phyloP scores from a whole-genome alignment of 1,140 invertebrate species.

The Akabosia matsudoensis region DNA sequence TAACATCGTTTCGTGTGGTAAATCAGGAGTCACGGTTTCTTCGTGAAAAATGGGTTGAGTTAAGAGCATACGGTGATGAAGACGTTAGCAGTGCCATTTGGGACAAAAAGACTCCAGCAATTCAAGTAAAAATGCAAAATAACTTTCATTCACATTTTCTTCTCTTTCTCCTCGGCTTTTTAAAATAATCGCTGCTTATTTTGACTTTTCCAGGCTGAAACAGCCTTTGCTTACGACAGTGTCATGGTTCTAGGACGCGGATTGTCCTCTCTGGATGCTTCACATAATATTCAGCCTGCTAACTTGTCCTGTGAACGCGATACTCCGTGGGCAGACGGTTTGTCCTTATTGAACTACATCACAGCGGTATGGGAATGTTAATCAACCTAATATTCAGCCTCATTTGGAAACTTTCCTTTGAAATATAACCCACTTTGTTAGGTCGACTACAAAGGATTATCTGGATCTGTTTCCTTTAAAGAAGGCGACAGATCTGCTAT shows the following conservation, averaged over 20 bases:
- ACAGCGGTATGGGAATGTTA: conserved; percentile 60
- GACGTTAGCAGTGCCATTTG: conserved; percentile 30
- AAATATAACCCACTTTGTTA: no score
- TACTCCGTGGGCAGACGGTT: conserved; percentile 72
- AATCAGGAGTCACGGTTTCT: conserved; percentile 48
- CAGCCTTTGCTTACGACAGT: conserved; percentile 75
- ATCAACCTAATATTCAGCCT: not conserved
- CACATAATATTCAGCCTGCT: conserved; percentile 60
- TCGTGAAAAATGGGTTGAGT: conserved; percentile 31
- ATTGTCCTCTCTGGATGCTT: conserved; percentile 64
- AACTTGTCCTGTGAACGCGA: conserved; percentile 69
- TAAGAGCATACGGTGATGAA: conserved; percentile 36
- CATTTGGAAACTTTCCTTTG: conserved; percentile 34
- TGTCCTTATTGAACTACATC: conserved; percentile 75
- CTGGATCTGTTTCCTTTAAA: conserved; percentile 73
- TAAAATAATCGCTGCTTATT: no score
- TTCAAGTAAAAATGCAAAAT: conserved; percentile 25
- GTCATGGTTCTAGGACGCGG: conserved; percentile 71
- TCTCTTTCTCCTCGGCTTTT: conserved; percentile 17
- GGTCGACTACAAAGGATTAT: conserved; percentile 71
- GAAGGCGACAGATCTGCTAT: conserved; percentile 61
- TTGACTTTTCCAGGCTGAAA: conserved; percentile 63
- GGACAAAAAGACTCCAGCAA: conserved; percentile 37
- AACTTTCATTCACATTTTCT: not conserved
- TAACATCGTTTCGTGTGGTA: conserved; percentile 44